Evolutionary conservation across 2,797 vertebrate genomes (phyloP).

Genomic region (Melanotaenia parkinsoni): DNA sequence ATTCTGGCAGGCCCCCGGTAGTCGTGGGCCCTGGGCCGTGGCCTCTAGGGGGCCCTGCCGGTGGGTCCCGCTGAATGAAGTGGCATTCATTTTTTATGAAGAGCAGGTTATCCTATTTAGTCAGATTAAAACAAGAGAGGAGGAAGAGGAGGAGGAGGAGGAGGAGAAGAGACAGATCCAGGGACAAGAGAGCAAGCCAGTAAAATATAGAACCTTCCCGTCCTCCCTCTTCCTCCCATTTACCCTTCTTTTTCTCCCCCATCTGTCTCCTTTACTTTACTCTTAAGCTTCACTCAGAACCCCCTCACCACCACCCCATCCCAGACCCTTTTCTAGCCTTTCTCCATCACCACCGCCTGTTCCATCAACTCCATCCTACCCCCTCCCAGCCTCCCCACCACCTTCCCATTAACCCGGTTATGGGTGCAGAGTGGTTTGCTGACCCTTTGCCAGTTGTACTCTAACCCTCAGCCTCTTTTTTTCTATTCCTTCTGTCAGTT

Average conservation of each 20-base stretch:
- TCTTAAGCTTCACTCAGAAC: conserved; percentile 55
- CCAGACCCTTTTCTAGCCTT: neutral
- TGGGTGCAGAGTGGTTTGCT: conserved; percentile 69
- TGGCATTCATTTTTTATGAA: conserved; percentile 82
- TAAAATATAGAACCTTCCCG: conserved; percentile 61
- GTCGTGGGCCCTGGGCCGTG: conserved; percentile 51
- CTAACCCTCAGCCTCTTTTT: conserved; percentile 9
- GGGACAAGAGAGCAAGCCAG: conserved; percentile 63
- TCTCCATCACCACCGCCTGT: conserved; percentile 7
- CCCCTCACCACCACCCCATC: conserved; percentile 13
- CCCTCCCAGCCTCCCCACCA: conserved; percentile 2
- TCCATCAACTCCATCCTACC: conserved; percentile 39
- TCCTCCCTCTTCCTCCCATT: conserved; percentile 37
- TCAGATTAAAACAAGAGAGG: conserved; percentile 76
- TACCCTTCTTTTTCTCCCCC: conserved; percentile 11
- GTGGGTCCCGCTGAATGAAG: conserved; percentile 76
- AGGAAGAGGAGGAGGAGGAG: conserved; percentile 45
- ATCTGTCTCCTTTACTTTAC: conserved; percentile 53
- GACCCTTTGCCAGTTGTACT: conserved; percentile 70
- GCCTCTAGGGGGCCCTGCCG: conserved; percentile 63
- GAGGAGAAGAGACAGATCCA: conserved; percentile 45
- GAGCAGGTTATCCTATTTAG: conserved; percentile 82
- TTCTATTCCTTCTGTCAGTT: neutral
- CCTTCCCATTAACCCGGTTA: conserved; percentile 73
- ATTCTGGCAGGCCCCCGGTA: conserved; percentile 67